A percentile compares a stretch with the other conserved stretches of the same genome.
Conservation (phyloP, 2,797 vertebrate genomes). For the Decapterus maruadsi region DNA sequence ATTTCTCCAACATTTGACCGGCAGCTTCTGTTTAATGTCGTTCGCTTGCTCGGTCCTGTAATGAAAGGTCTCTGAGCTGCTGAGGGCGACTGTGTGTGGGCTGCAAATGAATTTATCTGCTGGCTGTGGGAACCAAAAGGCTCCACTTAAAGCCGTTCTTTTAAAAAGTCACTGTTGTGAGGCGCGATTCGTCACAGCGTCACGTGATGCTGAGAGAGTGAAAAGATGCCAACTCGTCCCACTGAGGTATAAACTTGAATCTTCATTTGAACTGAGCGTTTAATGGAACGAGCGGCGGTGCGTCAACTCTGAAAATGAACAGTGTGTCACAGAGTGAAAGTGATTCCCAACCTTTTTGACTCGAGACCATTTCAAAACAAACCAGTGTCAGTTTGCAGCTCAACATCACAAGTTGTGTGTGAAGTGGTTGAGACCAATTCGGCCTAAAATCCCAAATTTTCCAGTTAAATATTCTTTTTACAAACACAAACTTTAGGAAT, state of each 20-base stretch:
- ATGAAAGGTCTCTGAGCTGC: conserved; percentile 8
- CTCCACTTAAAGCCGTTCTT: conserved; percentile 29
- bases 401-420: not conserved
- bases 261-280: conserved; percentile 9
- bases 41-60: not conserved
- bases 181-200: not conserved
- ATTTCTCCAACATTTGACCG: not conserved
- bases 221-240: not conserved
- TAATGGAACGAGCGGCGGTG: not conserved
- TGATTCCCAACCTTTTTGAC: not conserved
- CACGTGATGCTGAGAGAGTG: not conserved
- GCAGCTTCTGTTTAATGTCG: conserved; percentile 3
- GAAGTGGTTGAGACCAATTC: not conserved
- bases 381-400: not conserved
- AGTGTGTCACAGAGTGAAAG: conserved; percentile 16
- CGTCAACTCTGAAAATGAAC: not conserved
- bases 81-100: not conserved
- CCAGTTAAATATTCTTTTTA: not conserved
- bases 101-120: conserved; percentile 21
- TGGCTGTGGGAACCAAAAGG: conserved; percentile 29
- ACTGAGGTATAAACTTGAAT: conserved; percentile 21
- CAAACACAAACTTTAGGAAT: not conserved
- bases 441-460: not conserved
- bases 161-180: conserved; percentile 29
- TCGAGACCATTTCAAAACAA: not conserved